phyloP scores from a whole-genome alignment of 2,888 invertebrate genomes.

The Escarpia spicata region DNA sequence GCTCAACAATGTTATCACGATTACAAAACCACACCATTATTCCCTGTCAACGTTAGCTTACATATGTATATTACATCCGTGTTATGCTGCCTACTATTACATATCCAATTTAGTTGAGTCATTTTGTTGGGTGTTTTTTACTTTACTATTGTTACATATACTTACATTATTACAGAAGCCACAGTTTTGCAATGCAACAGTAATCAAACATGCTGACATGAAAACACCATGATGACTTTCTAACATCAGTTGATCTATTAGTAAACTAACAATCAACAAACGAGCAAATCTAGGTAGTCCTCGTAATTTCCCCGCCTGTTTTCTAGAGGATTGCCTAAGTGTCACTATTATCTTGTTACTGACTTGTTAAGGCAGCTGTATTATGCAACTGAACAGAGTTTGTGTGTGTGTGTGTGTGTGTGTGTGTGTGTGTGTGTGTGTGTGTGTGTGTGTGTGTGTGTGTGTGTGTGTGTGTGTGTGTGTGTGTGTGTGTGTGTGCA shows the following conservation, averaged over 20 bases:
- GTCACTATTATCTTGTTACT: neutral
- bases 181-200: neutral
- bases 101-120: neutral
- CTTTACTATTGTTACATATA: neutral
- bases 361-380: too few relatives aligned
- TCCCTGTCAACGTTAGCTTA: neutral
- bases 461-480: too few relatives aligned
- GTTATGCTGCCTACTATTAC: neutral
- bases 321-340: neutral
- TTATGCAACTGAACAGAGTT: too few relatives aligned
- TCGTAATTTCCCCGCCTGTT: neutral
- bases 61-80: slow-evolving; percentile 7
- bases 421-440: too few relatives aligned
- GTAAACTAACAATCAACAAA: neutral
- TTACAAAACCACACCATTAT: neutral
- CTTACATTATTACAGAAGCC: neutral
- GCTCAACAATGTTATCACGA: neutral
- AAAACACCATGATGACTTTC: neutral
- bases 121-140: neutral
- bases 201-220: neutral
- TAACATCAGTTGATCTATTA: neutral
- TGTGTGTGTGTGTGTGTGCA: too few relatives aligned
- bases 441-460: too few relatives aligned
- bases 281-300: neutral
- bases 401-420: too few relatives aligned